Conservation (phyloP, 2,888 invertebrate genomes). For the Diadromus collaris region DNA sequence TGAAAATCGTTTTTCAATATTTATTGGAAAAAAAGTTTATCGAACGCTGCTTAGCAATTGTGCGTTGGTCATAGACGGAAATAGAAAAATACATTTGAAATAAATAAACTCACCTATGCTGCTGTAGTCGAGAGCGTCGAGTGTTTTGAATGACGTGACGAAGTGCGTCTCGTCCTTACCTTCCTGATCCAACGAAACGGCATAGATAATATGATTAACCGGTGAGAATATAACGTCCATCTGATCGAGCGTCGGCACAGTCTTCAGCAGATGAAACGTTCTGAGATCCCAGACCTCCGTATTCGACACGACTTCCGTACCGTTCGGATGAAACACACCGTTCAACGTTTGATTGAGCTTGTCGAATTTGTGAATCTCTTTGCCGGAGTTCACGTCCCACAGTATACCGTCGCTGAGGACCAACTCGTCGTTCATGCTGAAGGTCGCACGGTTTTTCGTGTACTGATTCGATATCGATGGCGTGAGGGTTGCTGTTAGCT, state of each 20-base stretch:
- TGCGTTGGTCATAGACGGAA: not conserved
- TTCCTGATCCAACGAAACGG: conserved; percentile 89
- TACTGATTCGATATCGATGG: conserved; percentile 95
- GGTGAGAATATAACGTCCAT: conserved; percentile 95
- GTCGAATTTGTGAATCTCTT: conserved; percentile 97
- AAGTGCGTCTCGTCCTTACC: conserved; percentile 88
- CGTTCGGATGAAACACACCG: conserved; percentile 98
- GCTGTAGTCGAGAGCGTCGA: conserved; percentile 96
- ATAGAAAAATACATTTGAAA: not conserved
- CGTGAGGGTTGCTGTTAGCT: conserved; percentile 86
- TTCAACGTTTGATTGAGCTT: conserved; percentile 97
- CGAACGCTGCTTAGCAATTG: not conserved
- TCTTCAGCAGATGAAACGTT: conserved; percentile 95
- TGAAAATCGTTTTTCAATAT: too few species aligned
- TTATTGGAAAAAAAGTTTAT: too few species aligned
- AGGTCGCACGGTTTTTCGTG: conserved; percentile 95
- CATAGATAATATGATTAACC: conserved; percentile 93
- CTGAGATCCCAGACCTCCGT: conserved; percentile 99
- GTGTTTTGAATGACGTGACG: conserved; percentile 96
- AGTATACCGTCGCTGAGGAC: conserved; percentile 96
- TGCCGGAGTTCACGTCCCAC: conserved; percentile 94
- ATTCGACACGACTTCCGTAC: conserved; percentile 97
- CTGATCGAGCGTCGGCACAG: conserved; percentile 96
- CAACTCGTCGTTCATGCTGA: conserved; percentile 95
- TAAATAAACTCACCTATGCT: conserved; percentile 87